Evolutionary conservation across 2,113 vertebrate genomes (phyloP).

Genomic region (Protobothrops flavoviridis): DNA sequence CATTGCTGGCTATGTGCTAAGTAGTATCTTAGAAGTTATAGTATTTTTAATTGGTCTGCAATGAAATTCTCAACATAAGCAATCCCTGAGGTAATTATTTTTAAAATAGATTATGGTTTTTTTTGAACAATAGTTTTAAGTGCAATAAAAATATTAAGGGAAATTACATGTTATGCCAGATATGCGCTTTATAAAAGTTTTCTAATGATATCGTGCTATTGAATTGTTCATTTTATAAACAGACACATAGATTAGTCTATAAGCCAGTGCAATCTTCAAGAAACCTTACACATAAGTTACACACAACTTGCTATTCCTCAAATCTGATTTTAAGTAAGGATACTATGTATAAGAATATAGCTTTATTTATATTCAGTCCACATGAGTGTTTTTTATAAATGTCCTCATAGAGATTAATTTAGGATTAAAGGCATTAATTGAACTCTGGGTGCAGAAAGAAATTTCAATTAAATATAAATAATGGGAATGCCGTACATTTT

Average conservation of each 20-base stretch:
- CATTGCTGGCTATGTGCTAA: no score
- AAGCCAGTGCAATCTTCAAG: background rate
- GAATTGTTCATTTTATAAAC: background rate
- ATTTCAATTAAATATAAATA: background rate
- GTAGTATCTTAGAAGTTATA: background rate
- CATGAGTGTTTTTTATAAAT: background rate
- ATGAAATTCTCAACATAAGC: constrained; percentile 12
- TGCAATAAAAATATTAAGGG: constrained; percentile 18
- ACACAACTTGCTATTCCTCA: no score
- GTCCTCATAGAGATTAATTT: background rate
- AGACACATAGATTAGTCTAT: background rate
- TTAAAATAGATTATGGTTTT: constrained; percentile 16
- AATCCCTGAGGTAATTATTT: constrained; percentile 16
- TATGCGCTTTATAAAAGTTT: background rate
- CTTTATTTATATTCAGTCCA: background rate
- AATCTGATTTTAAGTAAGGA: background rate
- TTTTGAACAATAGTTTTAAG: background rate
- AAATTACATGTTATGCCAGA: background rate
- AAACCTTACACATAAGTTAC: background rate
- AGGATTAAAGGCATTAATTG: background rate
- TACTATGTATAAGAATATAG: background rate
- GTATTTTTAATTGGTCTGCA: background rate
- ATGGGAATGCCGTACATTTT: background rate
- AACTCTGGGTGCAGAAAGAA: background rate
- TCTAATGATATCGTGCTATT: background rate